These are phyloP conservation scores for Nephotettix cincticeps DNA, from an alignment of 1,140 invertebrate genomes.

Conservation along the genomic window DNA sequence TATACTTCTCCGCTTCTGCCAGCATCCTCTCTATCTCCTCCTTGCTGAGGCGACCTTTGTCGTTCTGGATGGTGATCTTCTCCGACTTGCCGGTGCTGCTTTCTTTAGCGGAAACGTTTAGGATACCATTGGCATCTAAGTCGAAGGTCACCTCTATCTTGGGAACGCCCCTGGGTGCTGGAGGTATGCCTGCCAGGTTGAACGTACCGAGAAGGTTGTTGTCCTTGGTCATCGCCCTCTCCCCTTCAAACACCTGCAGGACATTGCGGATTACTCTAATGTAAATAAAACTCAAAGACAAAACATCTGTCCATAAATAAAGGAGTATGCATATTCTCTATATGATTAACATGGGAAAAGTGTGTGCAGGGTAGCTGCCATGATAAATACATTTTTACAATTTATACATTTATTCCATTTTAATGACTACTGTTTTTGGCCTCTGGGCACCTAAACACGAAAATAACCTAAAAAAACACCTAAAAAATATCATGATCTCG, in stretches of 20 bases:
- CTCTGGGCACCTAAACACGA: no score
- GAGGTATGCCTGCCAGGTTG: slow-evolving; percentile 75
- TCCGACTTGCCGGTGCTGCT: slow-evolving; percentile 73
- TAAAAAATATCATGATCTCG: no score
- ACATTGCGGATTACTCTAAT: no score
- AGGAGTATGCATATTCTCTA: no score
- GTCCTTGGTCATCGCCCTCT: slow-evolving; percentile 74
- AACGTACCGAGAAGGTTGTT: slow-evolving; percentile 74
- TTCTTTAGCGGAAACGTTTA: slow-evolving; percentile 78
- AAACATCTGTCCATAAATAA: no score
- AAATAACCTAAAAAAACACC: no score
- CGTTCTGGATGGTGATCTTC: slow-evolving; percentile 86
- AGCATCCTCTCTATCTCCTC: slow-evolving; percentile 93
- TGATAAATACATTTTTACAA: no score
- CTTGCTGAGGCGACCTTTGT: slow-evolving; percentile 87
- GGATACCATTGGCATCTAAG: slow-evolving; percentile 76
- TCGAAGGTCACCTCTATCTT: slow-evolving; percentile 78
- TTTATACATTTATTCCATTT: no score
- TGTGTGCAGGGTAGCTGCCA: no score
- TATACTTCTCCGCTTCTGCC: slow-evolving; percentile 62
- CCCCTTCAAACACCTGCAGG: slow-evolving; percentile 59
- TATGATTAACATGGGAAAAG: no score
- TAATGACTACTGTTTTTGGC: no score
- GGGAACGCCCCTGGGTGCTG: slow-evolving; percentile 76
- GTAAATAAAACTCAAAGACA: no score